Evolutionary conservation across 2,113 vertebrate species (phyloP), one percentile per base, ranked within the genome.

Genomic region (Sclerurus mexicanus): DNA sequence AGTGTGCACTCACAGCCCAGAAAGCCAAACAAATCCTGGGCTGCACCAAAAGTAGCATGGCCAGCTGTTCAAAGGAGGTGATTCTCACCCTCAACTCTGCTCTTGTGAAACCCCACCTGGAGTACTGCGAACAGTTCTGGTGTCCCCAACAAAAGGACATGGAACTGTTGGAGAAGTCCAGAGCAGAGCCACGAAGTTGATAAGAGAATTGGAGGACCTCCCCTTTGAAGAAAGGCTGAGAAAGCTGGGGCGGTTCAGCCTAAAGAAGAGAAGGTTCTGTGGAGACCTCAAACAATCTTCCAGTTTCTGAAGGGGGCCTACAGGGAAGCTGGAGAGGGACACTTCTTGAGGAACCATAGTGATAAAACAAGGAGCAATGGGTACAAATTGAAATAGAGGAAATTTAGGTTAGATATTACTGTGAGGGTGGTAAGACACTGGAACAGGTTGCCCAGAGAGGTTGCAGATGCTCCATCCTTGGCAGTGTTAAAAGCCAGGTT

Each of bases 91-190:
- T n/a, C 25, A 7, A 22, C 33, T 59, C 33, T 52, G 23, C 28
- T 53, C n/a, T 60, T 0, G 0, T 35, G 39, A 81, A 22, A 67
- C 58, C 14, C 37, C 46, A 40, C 7, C 18, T 1, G 4, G 28
- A 75, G 39, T 14, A 40, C 28, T 2, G 7, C 21, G 17, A 2
- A 14, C 30, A 31, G 16, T 47, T 68, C 23, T 68, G 37, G 24
- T 47, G 20, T 27, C 11, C 6, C 23, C 24, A 60, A 39, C 13
- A 31, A 28, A n/a, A 46, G 53, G n/a, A 40, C 3, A 20, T 25
- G 13, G 24, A 68, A 46, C 20, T 18, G 30, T 40, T 60, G 46
- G 53, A 82, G 24, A 35, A 56, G 50, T 52, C 20, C 13, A 68
- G 39, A 68, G 53, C 9, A 46, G 11, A 40, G 7, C 30, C 20